A percentile compares a stretch with the other conserved stretches of the same genome.
Evolutionary conservation across 2,797 vertebrate genomes (phyloP).

Genomic region (Glyptemys insculpta): DNA sequence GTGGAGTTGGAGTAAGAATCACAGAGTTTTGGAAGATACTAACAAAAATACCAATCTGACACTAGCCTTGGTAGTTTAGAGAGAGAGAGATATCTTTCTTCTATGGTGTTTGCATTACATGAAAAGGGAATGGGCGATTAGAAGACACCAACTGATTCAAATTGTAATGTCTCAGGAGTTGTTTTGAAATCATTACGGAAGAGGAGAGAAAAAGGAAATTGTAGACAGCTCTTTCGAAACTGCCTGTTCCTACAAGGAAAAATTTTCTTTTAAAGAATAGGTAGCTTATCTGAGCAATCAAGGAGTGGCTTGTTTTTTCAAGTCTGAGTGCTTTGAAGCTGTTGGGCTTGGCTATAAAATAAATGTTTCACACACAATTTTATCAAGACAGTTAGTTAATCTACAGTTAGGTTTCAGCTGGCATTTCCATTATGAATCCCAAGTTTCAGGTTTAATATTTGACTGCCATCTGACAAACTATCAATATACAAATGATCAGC

Average conservation of each 20-base stretch:
- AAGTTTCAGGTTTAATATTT: slow-evolving; percentile 70
- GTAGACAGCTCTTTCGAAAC: background rate
- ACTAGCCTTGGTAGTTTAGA: background rate
- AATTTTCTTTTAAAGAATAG: background rate
- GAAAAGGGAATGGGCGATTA: background rate
- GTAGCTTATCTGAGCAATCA: background rate
- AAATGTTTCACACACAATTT: slow-evolving; percentile 63
- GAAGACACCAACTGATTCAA: background rate
- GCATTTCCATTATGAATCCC: slow-evolving; percentile 60
- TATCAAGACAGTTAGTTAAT: slow-evolving; percentile 22
- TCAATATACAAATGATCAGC: background rate
- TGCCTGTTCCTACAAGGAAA: background rate
- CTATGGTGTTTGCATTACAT: background rate
- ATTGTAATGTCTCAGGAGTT: background rate
- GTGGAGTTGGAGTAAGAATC: background rate
- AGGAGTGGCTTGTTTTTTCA: background rate
- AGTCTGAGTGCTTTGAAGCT: background rate
- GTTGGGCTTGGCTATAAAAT: slow-evolving; percentile 30
- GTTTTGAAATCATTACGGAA: background rate
- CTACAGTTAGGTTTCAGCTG: slow-evolving; percentile 62
- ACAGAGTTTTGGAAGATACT: background rate
- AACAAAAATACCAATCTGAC: background rate
- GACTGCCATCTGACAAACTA: background rate
- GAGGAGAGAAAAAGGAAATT: background rate
- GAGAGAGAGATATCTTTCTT: background rate